phyloP scores from a whole-genome alignment of 2,113 vertebrate genomes.

The Trematomus loennbergii region DNA sequence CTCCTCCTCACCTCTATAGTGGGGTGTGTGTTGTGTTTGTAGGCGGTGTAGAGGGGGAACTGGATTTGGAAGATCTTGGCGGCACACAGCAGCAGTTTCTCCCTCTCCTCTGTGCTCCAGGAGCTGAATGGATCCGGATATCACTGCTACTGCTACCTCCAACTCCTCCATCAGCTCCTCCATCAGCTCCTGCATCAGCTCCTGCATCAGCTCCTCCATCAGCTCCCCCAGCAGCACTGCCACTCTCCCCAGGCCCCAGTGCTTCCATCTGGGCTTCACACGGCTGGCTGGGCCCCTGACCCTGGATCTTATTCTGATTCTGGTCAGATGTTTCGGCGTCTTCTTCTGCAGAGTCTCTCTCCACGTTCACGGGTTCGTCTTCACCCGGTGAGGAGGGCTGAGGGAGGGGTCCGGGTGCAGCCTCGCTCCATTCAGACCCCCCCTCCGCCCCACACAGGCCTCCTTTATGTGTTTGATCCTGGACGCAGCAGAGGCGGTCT shows the following conservation, averaged over 20 bases:
- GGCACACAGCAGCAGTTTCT: constrained; percentile 96
- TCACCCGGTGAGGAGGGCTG: constrained; percentile 81
- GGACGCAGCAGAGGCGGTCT: constrained; percentile 85
- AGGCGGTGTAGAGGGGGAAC: constrained; percentile 98
- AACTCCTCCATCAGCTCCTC: too few species aligned
- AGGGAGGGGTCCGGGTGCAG: constrained; percentile 66
- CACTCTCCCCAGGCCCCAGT: constrained; percentile 80
- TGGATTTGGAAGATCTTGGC: constrained; percentile 99
- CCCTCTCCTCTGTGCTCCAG: constrained; percentile 98
- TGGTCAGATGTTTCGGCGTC: constrained; percentile 82
- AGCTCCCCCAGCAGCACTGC: constrained; percentile 62
- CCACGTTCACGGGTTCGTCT: constrained; percentile 92
- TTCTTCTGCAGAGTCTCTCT: constrained; percentile 90
- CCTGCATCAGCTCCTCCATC: constrained; percentile 43
- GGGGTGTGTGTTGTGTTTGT: constrained; percentile 99
- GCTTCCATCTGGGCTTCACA: constrained; percentile 78
- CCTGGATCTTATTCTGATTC: constrained; percentile 60
- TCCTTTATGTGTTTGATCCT: constrained; percentile 80
- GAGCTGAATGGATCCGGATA: constrained; percentile 87
- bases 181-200: too few species aligned
- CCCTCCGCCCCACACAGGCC: constrained; percentile 80
- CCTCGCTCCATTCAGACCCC: constrained; percentile 86
- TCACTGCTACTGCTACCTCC: constrained; percentile 65
- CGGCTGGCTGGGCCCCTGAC: constrained; percentile 72
- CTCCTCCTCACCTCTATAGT: constrained; percentile 92